Evolutionary conservation across 2,113 vertebrate species (phyloP), one percentile per base, ranked within the genome.

Genomic region (Mixornis gularis): DNA sequence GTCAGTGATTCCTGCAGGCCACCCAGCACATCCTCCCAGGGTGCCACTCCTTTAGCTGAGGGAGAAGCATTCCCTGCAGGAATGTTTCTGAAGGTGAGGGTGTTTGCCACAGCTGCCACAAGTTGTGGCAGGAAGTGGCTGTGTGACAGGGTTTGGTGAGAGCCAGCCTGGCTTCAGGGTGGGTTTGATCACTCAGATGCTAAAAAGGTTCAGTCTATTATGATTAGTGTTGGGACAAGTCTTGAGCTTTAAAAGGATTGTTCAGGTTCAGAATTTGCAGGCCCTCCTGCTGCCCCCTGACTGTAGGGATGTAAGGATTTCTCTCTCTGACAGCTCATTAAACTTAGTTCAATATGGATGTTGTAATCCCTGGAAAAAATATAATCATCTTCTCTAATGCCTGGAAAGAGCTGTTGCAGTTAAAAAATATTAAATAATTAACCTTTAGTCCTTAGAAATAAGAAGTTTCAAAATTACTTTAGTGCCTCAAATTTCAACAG

Each of bases 361-460:
- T 77, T 95, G 89, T 93, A 93, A 87, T 90, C 72, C 0, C 1
- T 85, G 55, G 41, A 3, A 56, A 44, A 93, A 93, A 93, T 86
- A 52, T 21, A 65, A 79, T 76, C 17, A 49, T 79, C 58, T 71
- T 94, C 65, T 81, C 34, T 88, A 95, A 92, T 88, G 69, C 62
- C 70, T 90, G 80, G 66, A 71, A 92, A 85, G 91, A 91, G 58
- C 58, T 78, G 77, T 60, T 88, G 49, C 34, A 68, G 60, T 90
- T 92, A 29, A 92, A 91, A 96, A 95, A 72, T 79, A 93, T 68
- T 86, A 93, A 95, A 94, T 89, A 93, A 95, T 96, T 96, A 95
- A 95, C 91, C 91, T 95, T 92, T 95, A 87, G 41, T 85, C 80
- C 70, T 93, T 62, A 83, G 80, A 81, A 94, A 70, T 13, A 77